These are phyloP conservation scores for Xenops minutus DNA, from an alignment of 2,797 vertebrate genomes.

Conservation along the genomic window DNA sequence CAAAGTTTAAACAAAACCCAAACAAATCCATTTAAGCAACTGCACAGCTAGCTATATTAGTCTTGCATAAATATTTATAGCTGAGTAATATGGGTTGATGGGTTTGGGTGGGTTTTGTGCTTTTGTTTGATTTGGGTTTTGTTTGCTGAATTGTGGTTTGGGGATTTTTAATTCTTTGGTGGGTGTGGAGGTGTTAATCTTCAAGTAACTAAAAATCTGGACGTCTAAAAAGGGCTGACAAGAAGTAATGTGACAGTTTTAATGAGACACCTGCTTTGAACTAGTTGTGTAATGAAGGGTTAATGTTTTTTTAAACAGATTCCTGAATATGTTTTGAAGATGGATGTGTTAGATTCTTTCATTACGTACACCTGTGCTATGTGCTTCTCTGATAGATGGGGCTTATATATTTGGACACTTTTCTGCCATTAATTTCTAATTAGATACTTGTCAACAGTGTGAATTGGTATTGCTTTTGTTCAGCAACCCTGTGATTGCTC, in stretches of 20 bases:
- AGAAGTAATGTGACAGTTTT: neutral
- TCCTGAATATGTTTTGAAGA: neutral
- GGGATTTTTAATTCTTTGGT: neutral
- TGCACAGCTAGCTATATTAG: neutral
- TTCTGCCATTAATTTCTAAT: constrained; percentile 64
- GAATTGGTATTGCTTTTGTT: constrained; percentile 41
- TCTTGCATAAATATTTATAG: neutral
- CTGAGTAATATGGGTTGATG: neutral
- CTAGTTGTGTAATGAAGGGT: neutral
- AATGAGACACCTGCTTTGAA: neutral
- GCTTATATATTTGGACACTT: constrained; percentile 1
- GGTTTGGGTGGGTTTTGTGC: neutral
- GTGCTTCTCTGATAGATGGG: neutral
- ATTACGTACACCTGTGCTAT: neutral
- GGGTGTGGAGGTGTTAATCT: neutral
- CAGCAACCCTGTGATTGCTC: constrained; percentile 47
- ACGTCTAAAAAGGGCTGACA: neutral
- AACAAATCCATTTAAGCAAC: neutral
- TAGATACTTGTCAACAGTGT: constrained; percentile 45
- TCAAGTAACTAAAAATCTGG: neutral
- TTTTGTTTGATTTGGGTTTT: neutral
- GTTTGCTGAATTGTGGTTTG: neutral
- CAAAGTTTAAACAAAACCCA: neutral
- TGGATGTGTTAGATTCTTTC: neutral
- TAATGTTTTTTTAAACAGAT: neutral